These are phyloP conservation scores for Homalodisca vitripennis DNA, from an alignment of 1,140 invertebrate genomes.

Conservation along the genomic window DNA sequence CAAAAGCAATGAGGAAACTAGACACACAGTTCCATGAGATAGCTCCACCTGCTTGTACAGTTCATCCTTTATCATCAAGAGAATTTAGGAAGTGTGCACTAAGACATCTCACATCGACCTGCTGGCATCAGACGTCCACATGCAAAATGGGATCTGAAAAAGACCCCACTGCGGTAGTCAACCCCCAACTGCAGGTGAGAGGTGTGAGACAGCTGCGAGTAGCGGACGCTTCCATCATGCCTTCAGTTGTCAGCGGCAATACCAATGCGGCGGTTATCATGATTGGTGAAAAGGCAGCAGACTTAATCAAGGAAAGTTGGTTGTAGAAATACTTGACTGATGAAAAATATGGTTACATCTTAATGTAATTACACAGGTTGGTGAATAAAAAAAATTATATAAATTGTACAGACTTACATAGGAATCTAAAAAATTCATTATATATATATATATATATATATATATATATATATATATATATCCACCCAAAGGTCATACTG, in stretches of 20 bases:
- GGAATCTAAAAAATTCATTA: too few species aligned
- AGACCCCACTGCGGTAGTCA: constrained; percentile 77
- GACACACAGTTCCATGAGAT: constrained; percentile 49
- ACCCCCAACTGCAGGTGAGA: constrained; percentile 74
- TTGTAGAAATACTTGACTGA: neutral
- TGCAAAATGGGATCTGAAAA: constrained; percentile 79
- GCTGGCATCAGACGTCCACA: constrained; percentile 80
- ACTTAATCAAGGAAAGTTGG: constrained; percentile 78
- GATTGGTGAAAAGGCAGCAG: constrained; percentile 83
- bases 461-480: too few species aligned
- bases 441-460: too few species aligned
- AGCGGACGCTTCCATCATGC: constrained; percentile 88
- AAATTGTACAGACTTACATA: too few species aligned
- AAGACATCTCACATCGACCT: constrained; percentile 79
- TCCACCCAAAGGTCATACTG: too few species aligned
- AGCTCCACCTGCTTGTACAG: constrained; percentile 63
- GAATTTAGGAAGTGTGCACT: constrained; percentile 68
- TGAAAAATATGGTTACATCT: too few species aligned
- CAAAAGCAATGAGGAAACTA: constrained; percentile 39
- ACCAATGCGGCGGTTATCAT: constrained; percentile 84
- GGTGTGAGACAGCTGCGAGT: constrained; percentile 76
- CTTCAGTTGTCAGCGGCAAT: constrained; percentile 75
- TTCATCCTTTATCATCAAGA: constrained; percentile 62
- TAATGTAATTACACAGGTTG: too few species aligned
- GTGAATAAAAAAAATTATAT: too few species aligned